Percentiles rank a stretch among this genome's conserved stretches.
These are phyloP conservation scores for Rhagologus leucostigma DNA, from an alignment of 2,113 vertebrate genomes.

Conservation along the genomic window DNA sequence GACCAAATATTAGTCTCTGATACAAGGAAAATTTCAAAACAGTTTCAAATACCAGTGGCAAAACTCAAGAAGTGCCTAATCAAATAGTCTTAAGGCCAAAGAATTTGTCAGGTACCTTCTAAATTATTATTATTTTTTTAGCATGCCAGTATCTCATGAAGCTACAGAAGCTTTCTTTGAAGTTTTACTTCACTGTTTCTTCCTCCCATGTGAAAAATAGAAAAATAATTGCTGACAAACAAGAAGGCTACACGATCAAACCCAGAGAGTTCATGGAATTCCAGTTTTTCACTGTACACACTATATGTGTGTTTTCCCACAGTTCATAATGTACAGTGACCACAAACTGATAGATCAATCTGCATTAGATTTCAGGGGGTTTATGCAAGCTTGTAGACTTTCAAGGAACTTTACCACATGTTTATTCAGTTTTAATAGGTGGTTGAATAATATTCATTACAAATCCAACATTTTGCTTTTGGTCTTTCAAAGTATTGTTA, in stretches of 20 bases:
- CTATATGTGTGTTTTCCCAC: not conserved
- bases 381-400: not conserved
- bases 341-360: not conserved
- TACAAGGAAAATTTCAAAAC: not conserved
- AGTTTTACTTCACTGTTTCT: not conserved
- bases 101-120: not conserved
- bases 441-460: not conserved
- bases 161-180: not conserved
- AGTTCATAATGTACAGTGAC: not conserved
- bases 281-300: not conserved
- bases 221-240: not conserved
- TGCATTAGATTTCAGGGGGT: not conserved
- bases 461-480: not conserved
- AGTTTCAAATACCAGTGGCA: not conserved
- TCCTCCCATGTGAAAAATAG: not conserved
- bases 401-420: not conserved
- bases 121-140: not conserved
- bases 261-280: not conserved
- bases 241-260: not conserved
- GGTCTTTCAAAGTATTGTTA: not conserved
- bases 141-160: not conserved
- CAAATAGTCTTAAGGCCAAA: not conserved
- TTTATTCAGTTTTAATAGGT: not conserved
- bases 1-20: not conserved
- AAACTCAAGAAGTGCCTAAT: not conserved